Evolutionary conservation across 2,888 invertebrate species (phyloP).

Genomic region (Eristalinus aeneus): DNA sequence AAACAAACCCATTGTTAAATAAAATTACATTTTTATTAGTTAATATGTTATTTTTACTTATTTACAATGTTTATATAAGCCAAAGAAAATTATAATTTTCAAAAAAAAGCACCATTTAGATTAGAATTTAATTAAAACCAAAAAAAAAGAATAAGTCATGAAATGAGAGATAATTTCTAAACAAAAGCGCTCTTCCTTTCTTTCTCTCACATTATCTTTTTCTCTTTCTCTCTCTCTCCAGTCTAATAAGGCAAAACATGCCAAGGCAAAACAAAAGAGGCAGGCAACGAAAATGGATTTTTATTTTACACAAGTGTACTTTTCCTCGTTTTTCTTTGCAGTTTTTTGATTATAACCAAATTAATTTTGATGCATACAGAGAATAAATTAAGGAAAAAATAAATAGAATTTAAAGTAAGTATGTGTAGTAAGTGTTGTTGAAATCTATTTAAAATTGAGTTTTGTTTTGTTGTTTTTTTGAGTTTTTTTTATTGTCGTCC

Average conservation of each 20-base stretch:
- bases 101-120: conserved; percentile 18
- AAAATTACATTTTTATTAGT: conserved; percentile 20
- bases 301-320: conserved; percentile 35
- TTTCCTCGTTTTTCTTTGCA: conserved; percentile 14
- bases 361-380: conserved; percentile 62
- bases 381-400: conserved; percentile 43
- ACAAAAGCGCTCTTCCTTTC: background rate
- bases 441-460: conserved; percentile 53
- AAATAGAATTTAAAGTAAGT: conserved; percentile 51
- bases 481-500: conserved; percentile 72
- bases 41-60: conserved; percentile 5
- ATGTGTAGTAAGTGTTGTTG: conserved; percentile 64
- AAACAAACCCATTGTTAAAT: conserved; percentile 29
- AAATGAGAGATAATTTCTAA: conserved; percentile 15
- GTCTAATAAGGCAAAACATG: conserved; percentile 49
- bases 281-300: conserved; percentile 62
- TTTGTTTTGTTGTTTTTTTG: conserved; percentile 59
- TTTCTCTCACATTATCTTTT: conserved; percentile 8
- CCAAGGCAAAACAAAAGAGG: conserved; percentile 55
- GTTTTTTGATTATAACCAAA: conserved; percentile 36
- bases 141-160: conserved; percentile 8
- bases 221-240: background rate
- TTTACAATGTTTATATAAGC: conserved; percentile 31
- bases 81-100: conserved; percentile 6
- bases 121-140: conserved; percentile 18